Evolutionary conservation across 2,888 invertebrate genomes (phyloP), one percentile per base, ranked within the genome.

Genomic region (Mesoligia furuncula): DNA sequence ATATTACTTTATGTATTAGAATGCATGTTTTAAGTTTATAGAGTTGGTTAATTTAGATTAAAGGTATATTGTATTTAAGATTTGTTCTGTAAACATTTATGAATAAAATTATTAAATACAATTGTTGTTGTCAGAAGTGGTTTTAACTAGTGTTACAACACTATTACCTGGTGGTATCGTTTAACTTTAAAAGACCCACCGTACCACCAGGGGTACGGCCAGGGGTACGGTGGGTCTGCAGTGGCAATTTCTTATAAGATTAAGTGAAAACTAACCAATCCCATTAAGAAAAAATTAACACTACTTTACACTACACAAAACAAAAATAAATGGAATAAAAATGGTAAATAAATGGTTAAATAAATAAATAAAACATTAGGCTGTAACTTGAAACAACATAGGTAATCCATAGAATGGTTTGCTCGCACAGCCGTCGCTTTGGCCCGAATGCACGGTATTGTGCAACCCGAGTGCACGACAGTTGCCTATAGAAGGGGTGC

Each of bases 401-500:
- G 24, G 24, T 27, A 66, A 13, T 7, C 61, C 5, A 20, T 51
- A 59, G 31, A 71, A 42, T 64, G 13, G 61, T 42, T 51, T 20
- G 51, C 84, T 62, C 73, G 73, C 59, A 73, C 75, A 73, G 61
- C 74, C 77, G 66, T 73, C 51, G 20, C 27, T 15, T 45, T 77
- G 11, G 45, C 74, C 78, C 84, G 36, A 83, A 83, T 85, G 73
- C 66, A 73, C 61, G 66, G 88, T 80, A 91, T 91, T 93, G 91
- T 91, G 90, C 91, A 91, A 90, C 82, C 75, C 75, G 83, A 88
- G 92, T 90, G 89, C 90, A 89, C 90, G 87, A 80, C 85, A 86
- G 85, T 89, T 87, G 85, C 85, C 45, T 27, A 81, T 87, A 79
- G 88, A 93, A 95, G 92, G 95, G 95, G 95, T 95, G 93, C 92